Base-by-base conservation (phyloP, 1,140 invertebrate species). In the Luehdorfia chinensis region DNA sequence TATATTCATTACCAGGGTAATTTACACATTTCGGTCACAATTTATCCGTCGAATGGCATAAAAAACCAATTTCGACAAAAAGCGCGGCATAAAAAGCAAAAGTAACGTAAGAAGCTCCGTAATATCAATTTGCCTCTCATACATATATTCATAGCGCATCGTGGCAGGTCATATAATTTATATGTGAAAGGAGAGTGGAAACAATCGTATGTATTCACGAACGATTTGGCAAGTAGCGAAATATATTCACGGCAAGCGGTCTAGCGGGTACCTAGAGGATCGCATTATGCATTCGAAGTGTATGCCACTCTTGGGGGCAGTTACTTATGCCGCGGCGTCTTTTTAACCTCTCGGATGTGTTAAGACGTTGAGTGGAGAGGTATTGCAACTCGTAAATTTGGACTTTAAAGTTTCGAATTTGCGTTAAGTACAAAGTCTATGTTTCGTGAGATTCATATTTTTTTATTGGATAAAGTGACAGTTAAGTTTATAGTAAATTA, bases 51-150 rank as follows among this genome's bases (percentile, higher is more conserved):
- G 49, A 19, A 47, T 31, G 52, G 72, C 53, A 75, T 85, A 83
- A 85, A 85, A 81, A 83, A 66, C 62, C 77, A 85, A 85, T 85
- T 84, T 76, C 33, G 51, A 27, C 2, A 43, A 27, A 27, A 27
- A 43, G 7, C 13, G 25, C n/a, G 8, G 28, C n/a, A n/a, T 28
- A 25, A 27, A 41, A 39, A 12, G 33, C 31, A 56, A 66, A 67
- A 65, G 52, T 51, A 57, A 56, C 50, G 58, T 47, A 64, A 75
- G 76, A 66, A 59, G 65, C 51, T 56, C 64, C 47, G 55, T 78
- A 79, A 79, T 85, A 85, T 85, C 81, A 85, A 85, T 85, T 85
- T 81, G 66, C 55, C 43, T 67, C 63, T 81, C 81, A 85, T 85
- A 59, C 68, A 85, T 83, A 54, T 75, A 85, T 85, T 85, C 81